These are phyloP conservation scores for Pheosia gnoma DNA, from an alignment of 2,888 invertebrate species.

Conservation along the genomic window DNA sequence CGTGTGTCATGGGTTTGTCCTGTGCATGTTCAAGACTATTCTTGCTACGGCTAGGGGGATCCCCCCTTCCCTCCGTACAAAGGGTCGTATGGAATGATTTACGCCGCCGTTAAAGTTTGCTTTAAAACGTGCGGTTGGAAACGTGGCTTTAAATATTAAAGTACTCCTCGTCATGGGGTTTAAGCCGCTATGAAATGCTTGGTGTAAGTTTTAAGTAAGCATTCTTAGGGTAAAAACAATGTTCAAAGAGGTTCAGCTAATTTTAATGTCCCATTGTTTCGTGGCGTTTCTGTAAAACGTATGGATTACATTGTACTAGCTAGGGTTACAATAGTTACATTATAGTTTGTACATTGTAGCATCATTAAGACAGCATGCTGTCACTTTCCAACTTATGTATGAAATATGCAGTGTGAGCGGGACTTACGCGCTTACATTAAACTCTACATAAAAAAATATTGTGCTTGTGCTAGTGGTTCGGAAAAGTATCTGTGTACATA, in stretches of 20 bases:
- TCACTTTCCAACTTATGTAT: too few relatives aligned
- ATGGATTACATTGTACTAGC: not conserved
- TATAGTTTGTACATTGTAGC: too few relatives aligned
- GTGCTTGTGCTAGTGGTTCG: too few relatives aligned
- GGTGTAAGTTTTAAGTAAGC: too few relatives aligned
- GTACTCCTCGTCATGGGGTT: not conserved
- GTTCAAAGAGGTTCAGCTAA: not conserved
- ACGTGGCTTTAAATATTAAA: not conserved
- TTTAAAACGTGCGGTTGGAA: slow-evolving; percentile 45
- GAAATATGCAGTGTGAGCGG: too few relatives aligned
- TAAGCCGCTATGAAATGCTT: not conserved
- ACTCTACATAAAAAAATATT: too few relatives aligned
- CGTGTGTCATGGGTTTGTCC: slow-evolving; percentile 2
- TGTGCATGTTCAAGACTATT: slow-evolving; percentile 48
- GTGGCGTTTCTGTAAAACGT: not conserved
- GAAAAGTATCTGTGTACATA: too few relatives aligned
- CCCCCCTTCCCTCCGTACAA: slow-evolving; percentile 57
- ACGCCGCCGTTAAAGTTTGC: slow-evolving; percentile 56
- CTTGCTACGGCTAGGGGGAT: slow-evolving; percentile 50
- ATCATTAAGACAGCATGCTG: too few relatives aligned
- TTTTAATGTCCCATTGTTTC: not conserved
- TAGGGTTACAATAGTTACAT: too few relatives aligned
- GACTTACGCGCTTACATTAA: too few relatives aligned
- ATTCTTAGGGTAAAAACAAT: not conserved
- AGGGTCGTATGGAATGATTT: slow-evolving; percentile 75